Base-by-base conservation (phyloP, 2,888 invertebrate species). In the Clostera curtula region DNA sequence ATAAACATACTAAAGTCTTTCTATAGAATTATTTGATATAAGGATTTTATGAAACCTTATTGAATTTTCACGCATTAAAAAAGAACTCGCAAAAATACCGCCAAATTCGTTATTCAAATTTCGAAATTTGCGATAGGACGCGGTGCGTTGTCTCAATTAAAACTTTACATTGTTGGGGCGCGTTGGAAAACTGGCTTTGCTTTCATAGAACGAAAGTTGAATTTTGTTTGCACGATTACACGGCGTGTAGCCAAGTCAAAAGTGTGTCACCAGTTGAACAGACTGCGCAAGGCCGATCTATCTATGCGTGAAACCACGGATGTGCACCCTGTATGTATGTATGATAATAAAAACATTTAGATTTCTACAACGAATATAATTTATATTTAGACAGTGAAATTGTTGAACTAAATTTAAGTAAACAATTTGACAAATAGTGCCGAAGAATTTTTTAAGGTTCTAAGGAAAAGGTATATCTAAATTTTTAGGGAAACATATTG, bases 251-350 rank as follows among this genome's bases (percentile, higher is more conserved):
- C 82, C 82, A 82, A 80, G 59, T 76, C 70, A 71, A 77, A 82
- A 77, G 74, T 82, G 67, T 82, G 82, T 82, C 82, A 82, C 70
- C 57, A 69, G 72, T 80, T 82, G 80, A 82, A 80, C 62, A 76
- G 71, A n/a, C 76, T 71, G 65, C 43, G 67, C 79, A 80, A 82
- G 82, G 82, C 71, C 82, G 71, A 53, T 62, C 70, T 82, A 77
- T 80, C 79, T 77, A 68, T 63, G 71, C 49, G 54, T 72, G 74
- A 73, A 72, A 74, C 62, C 59, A 49, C 77, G 71, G 67, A 79
- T 74, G 76, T 77, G 56, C 62, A 57, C 56, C 60, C 54, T 57
- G 41, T 57, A 35, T 36, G 28, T 28, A 23, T 24, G 23, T 22
- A 24, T 28, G 16, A 27, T 24, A 31, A 34, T 23, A 30, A 42